These are phyloP conservation scores for Epizoanthus ramosus DNA, from an alignment of 92 coral and sea anemone genomes.

Conservation along the genomic window DNA sequence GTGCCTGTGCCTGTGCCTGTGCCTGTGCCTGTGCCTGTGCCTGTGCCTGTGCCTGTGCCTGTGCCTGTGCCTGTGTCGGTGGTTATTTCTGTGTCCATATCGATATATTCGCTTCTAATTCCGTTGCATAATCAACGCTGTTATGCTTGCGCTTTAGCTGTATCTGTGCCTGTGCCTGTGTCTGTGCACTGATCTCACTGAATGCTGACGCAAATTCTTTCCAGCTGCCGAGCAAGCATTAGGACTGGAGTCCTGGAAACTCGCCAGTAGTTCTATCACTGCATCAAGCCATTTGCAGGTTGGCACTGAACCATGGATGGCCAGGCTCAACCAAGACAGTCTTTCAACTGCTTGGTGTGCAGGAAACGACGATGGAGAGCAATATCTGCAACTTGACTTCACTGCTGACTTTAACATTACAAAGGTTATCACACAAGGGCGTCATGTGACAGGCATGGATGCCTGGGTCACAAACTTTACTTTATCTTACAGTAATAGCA, in stretches of 20 bases:
- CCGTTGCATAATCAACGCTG: no score
- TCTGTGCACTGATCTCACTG: no score
- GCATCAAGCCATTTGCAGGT: conserved; percentile 9
- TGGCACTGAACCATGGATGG: conserved; percentile 37
- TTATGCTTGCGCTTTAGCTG: no score
- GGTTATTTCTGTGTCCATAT: no score
- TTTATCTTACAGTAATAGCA: conserved; percentile 43
- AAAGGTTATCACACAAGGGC: conserved; percentile 56
- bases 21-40: no score
- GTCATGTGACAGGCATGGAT: conserved; percentile 44
- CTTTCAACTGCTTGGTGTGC: conserved; percentile 64
- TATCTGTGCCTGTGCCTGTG: no score
- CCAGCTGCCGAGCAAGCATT: not conserved
- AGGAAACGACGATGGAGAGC: conserved; percentile 43
- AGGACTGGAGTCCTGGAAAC: conserved; percentile 15
- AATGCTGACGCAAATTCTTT: no score
- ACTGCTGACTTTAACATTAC: conserved; percentile 24
- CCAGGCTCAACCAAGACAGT: conserved; percentile 49
- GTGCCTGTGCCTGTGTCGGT: no score
- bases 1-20: no score
- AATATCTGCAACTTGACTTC: conserved; percentile 58
- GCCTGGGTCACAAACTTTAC: conserved; percentile 55
- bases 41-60: no score
- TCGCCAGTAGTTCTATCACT: not conserved
- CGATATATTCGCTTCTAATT: no score